phyloP scores from a whole-genome alignment of 2,797 vertebrate genomes.

The Potorous gilbertii region DNA sequence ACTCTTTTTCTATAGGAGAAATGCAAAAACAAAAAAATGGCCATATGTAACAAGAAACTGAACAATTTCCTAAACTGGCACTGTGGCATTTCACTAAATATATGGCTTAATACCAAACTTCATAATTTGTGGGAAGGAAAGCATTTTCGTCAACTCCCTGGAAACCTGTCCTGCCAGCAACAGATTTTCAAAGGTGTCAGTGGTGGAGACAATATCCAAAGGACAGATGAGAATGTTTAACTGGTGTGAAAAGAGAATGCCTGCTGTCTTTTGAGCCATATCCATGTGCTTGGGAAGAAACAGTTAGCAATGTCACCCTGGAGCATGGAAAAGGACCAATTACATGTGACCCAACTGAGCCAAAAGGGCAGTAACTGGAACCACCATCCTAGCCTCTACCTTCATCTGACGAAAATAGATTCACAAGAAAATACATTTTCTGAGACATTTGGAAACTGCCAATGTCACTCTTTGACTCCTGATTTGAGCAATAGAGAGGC shows the following conservation, averaged over 20 bases:
- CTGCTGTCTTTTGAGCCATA: not conserved
- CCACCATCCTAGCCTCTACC: not conserved
- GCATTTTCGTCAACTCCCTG: slow-evolving; percentile 14
- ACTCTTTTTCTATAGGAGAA: not conserved
- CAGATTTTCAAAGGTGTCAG: slow-evolving; percentile 1
- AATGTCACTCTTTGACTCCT: not conserved
- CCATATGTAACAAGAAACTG: not conserved
- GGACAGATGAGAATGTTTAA: not conserved
- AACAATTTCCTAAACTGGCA: not conserved
- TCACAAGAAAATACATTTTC: not conserved
- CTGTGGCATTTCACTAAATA: not conserved
- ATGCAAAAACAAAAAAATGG: not conserved
- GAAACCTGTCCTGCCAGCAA: slow-evolving; percentile 6
- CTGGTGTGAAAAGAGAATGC: not conserved
- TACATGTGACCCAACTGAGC: not conserved
- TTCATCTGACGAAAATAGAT: not conserved
- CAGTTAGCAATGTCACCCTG: not conserved
- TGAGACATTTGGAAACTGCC: not conserved
- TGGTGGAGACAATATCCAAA: not conserved
- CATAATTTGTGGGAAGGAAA: not conserved
- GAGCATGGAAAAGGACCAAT: not conserved
- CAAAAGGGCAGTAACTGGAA: not conserved
- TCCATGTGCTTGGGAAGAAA: not conserved
- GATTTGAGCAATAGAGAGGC: not conserved
- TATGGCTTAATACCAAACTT: not conserved